Percentiles rank a stretch among this genome's conserved stretches.
phyloP scores from a whole-genome alignment of 2,797 vertebrate species.

The Remorina albescens region DNA sequence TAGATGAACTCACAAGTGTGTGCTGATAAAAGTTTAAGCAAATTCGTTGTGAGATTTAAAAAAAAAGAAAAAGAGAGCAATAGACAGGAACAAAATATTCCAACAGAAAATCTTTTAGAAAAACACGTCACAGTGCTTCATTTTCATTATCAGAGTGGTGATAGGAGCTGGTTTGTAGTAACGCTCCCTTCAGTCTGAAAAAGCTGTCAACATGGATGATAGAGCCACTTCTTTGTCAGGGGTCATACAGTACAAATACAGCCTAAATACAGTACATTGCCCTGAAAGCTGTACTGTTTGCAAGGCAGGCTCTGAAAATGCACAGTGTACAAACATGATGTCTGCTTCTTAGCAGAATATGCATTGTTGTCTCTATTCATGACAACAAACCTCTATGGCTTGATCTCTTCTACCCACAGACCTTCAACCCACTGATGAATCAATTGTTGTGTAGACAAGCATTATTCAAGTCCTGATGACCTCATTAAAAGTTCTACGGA shows the following conservation, averaged over 20 bases:
- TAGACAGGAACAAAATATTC: slow-evolving; percentile 5
- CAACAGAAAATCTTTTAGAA: neutral
- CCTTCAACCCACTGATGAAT: slow-evolving; percentile 23
- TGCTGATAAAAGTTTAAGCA: neutral
- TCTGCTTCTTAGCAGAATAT: slow-evolving; percentile 19
- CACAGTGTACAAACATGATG: neutral
- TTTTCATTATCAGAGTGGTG: neutral
- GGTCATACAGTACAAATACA: slow-evolving; percentile 11
- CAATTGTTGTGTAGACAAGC: slow-evolving; percentile 26
- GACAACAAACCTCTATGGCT: slow-evolving; percentile 24
- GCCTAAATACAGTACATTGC: neutral
- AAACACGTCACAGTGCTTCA: neutral
- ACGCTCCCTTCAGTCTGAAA: slow-evolving; percentile 17
- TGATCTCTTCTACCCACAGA: slow-evolving; percentile 4
- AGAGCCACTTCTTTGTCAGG: slow-evolving; percentile 37
- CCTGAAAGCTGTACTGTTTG: slow-evolving; percentile 5
- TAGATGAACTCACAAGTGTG: slow-evolving; percentile 35
- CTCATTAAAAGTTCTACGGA: slow-evolving; percentile 30
- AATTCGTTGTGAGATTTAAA: slow-evolving; percentile 1
- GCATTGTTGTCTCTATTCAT: slow-evolving; percentile 7
- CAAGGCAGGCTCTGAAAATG: slow-evolving; percentile 18
- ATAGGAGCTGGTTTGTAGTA: neutral
- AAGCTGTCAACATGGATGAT: slow-evolving; percentile 36
- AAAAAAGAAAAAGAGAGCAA: slow-evolving; percentile 1
- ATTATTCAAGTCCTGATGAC: slow-evolving; percentile 25